Percentiles rank a stretch among this genome's conserved stretches.
Evolutionary conservation across 2,113 vertebrate species (phyloP).

Genomic region (Athene cunicularia): DNA sequence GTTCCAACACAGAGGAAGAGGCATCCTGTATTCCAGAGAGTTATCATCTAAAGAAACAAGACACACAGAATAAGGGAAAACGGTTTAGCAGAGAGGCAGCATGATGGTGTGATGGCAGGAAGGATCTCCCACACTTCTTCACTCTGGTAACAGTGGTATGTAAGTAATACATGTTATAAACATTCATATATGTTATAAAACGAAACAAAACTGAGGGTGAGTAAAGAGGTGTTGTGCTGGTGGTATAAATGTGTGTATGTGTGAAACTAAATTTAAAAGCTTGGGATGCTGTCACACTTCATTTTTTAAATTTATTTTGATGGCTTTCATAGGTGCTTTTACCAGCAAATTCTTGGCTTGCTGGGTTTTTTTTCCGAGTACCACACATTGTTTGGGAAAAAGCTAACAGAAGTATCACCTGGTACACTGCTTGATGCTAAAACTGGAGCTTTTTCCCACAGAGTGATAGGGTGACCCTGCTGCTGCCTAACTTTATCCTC

Average conservation of each 20-base stretch:
- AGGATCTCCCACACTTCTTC: background rate
- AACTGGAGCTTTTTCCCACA: background rate
- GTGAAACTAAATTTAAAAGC: background rate
- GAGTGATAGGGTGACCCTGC: background rate
- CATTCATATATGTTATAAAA: background rate
- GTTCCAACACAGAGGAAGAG: background rate
- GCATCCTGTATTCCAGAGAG: background rate
- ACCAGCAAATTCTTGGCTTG: background rate
- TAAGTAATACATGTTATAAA: background rate
- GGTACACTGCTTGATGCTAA: background rate
- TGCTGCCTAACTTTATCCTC: background rate
- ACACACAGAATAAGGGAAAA: background rate
- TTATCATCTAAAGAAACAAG: background rate
- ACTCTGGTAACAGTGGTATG: background rate
- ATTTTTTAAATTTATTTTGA: background rate
- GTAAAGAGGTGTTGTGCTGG: rapidly evolving
- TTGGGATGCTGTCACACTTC: background rate
- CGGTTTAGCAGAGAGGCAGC: background rate
- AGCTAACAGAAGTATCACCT: background rate
- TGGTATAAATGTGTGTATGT: background rate
- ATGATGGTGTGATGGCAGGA: background rate
- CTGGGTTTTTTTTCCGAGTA: rapidly evolving
- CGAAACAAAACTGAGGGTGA: background rate
- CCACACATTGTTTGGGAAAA: background rate
- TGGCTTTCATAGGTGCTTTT: background rate